These are phyloP conservation scores for Enteromius viviparus DNA, from an alignment of 2,797 vertebrate genomes.

Conservation along the genomic window DNA sequence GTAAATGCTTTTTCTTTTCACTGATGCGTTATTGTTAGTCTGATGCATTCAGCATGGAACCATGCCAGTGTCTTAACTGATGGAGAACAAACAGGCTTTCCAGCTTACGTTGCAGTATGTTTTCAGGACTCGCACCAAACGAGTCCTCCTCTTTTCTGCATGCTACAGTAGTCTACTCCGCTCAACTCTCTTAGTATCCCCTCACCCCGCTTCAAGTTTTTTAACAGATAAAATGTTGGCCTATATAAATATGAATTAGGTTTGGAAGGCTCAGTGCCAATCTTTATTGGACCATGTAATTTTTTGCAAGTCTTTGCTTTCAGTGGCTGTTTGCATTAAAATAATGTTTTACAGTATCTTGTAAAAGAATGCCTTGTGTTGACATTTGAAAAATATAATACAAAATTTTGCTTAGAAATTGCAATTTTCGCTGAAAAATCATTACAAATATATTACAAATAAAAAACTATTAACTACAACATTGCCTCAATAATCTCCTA, in stretches of 20 bases:
- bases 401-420: background rate
- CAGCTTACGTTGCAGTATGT: conserved; percentile 6
- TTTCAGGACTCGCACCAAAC: background rate
- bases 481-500: background rate
- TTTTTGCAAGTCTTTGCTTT: background rate
- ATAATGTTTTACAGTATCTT: background rate
- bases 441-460: no score
- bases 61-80: conserved; percentile 24
- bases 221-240: conserved; percentile 44
- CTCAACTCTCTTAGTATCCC: conserved; percentile 8
- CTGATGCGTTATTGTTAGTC: conserved; percentile 9
- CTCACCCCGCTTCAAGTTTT: background rate
- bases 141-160: conserved; percentile 11
- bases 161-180: background rate
- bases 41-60: background rate
- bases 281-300: background rate
- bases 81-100: conserved; percentile 11
- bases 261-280: conserved; percentile 24
- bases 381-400: background rate
- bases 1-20: conserved; percentile 17
- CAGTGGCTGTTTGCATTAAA: background rate
- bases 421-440: no score
- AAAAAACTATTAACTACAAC: background rate
- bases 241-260: conserved; percentile 44
- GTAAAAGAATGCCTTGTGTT: background rate